Conservation (phyloP, 53 echinoderm and acorn worm species). For the Temnopleurus reevesii region DNA sequence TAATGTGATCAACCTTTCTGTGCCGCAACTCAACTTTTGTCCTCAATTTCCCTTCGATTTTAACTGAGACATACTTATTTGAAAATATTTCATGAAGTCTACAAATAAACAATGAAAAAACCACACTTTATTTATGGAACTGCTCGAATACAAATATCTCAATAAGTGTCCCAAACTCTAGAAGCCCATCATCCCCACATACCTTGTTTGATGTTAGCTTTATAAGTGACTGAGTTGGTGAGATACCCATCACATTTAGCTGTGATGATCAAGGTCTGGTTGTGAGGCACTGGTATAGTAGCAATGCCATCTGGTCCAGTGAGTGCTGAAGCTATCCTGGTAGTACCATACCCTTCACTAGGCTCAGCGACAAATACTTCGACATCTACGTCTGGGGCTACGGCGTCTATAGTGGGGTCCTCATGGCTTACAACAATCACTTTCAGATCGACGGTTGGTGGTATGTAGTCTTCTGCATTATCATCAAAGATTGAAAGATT, state of each 20-base stretch:
- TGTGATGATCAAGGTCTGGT: constrained; percentile 72
- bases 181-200: not conserved
- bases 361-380: constrained; percentile 63
- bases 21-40: too few relatives aligned
- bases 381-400: constrained; percentile 40
- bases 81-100: too few relatives aligned
- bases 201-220: constrained; percentile 55
- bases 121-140: too few relatives aligned
- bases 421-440: constrained; percentile 53
- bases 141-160: too few relatives aligned
- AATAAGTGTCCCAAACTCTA: too few relatives aligned
- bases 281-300: constrained; percentile 70
- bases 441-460: constrained; percentile 70
- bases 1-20: too few relatives aligned
- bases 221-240: constrained; percentile 43
- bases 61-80: too few relatives aligned
- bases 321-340: constrained; percentile 37
- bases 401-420: constrained; percentile 20
- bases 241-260: constrained; percentile 7
- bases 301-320: constrained; percentile 74
- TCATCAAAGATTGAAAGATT: too few relatives aligned
- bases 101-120: too few relatives aligned
- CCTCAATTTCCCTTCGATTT: too few relatives aligned
- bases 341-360: constrained; percentile 45
- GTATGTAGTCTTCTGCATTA: constrained; percentile 62